Evolutionary conservation across 2,888 invertebrate genomes (phyloP).

Genomic region (Brachyopa scutellaris): DNA sequence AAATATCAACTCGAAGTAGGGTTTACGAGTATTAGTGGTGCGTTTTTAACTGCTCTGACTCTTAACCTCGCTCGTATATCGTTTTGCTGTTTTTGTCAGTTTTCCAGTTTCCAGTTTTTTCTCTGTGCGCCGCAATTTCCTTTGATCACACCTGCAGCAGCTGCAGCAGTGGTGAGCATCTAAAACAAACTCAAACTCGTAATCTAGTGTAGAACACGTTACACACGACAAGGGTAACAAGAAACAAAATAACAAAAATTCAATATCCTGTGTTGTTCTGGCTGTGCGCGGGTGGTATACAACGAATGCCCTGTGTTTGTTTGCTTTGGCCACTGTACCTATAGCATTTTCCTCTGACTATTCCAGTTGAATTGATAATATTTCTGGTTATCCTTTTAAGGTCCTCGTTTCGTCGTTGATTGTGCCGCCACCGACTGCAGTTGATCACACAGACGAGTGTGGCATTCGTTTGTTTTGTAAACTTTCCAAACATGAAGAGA

Average conservation of each 20-base stretch:
- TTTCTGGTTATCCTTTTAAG: background rate
- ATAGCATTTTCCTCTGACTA: slow-evolving; percentile 1
- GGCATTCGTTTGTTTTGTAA: background rate
- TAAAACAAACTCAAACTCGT: slow-evolving; percentile 37
- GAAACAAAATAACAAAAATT: slow-evolving; percentile 51
- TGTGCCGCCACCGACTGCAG: slow-evolving; percentile 48
- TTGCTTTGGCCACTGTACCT: background rate
- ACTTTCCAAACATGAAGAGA: background rate
- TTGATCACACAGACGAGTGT: slow-evolving; percentile 35
- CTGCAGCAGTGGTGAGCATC: slow-evolving; percentile 20
- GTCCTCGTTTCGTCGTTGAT: slow-evolving; percentile 31
- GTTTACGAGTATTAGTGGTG: no score
- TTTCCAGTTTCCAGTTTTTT: no score
- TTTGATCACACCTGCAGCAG: slow-evolving; percentile 44
- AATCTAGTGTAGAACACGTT: slow-evolving; percentile 16
- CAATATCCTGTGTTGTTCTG: slow-evolving; percentile 39
- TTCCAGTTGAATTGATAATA: slow-evolving; percentile 29
- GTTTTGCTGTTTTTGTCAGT: no score
- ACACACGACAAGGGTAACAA: background rate
- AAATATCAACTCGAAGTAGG: no score
- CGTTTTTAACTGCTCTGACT: no score
- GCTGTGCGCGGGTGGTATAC: background rate
- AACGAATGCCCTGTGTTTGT: background rate
- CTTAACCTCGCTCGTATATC: no score
- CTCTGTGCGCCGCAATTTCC: slow-evolving; percentile 42